Evolutionary conservation across 1,140 invertebrate species (phyloP).

Genomic region (Apis mellifera): Amel_HAv3.1 CM009943.2:5549501-5550000

Average conservation of each 20-base stretch:
- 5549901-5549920: not conserved
- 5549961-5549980: conserved; percentile 24
- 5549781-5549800: conserved; percentile 1
- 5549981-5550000: conserved; percentile 28
- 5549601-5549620: not conserved
- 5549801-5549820: conserved; percentile 31
- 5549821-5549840: conserved; percentile 45
- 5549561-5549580: not conserved
- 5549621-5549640: not conserved
- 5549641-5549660: not conserved
- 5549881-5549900: conserved; percentile 56
- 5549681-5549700: not conserved
- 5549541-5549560: not conserved
- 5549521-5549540: too few species aligned
- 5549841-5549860: not conserved
- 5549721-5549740: not conserved
- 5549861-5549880: conserved; percentile 46
- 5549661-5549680: too few species aligned
- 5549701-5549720: not conserved
- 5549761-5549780: not conserved
- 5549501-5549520: conserved; percentile 9
- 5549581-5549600: not conserved
- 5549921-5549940: conserved; percentile 44
- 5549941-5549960: conserved; percentile 56
- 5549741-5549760: not conserved